Evolutionary conservation across 2,113 vertebrate genomes (phyloP).

Genomic region (Aramus guarauna): DNA sequence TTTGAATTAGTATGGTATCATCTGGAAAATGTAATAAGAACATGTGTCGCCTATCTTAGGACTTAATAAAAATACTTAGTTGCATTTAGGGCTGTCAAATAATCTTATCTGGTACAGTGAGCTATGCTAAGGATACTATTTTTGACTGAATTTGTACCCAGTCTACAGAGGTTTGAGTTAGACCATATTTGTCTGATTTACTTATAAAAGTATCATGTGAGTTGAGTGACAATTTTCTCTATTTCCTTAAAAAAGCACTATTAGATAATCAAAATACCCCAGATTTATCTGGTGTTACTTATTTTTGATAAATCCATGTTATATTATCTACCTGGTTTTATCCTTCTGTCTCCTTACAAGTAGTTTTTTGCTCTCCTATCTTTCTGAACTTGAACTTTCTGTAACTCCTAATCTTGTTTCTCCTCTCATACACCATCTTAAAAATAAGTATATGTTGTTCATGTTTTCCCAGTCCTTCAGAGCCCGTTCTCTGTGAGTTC

Average conservation of each 20-base stretch:
- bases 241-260: neutral
- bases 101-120: neutral
- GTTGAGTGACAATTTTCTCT: neutral
- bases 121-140: neutral
- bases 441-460: neutral
- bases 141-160: neutral
- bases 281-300: neutral
- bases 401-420: neutral
- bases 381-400: neutral
- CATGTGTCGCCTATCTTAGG: neutral
- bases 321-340: neutral
- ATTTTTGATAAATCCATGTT: neutral
- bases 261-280: neutral
- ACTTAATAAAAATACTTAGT: neutral
- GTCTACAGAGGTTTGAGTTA: neutral
- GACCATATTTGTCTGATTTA: neutral
- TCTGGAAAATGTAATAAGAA: neutral
- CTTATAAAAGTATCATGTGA: neutral
- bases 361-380: neutral
- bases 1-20: neutral
- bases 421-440: neutral
- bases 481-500: neutral
- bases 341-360: neutral
- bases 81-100: neutral
- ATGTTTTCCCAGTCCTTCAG: neutral